Percentiles rank a stretch among this genome's conserved stretches.
phyloP scores from a whole-genome alignment of 2,113 vertebrate species.

The Melanocharis versteri region DNA sequence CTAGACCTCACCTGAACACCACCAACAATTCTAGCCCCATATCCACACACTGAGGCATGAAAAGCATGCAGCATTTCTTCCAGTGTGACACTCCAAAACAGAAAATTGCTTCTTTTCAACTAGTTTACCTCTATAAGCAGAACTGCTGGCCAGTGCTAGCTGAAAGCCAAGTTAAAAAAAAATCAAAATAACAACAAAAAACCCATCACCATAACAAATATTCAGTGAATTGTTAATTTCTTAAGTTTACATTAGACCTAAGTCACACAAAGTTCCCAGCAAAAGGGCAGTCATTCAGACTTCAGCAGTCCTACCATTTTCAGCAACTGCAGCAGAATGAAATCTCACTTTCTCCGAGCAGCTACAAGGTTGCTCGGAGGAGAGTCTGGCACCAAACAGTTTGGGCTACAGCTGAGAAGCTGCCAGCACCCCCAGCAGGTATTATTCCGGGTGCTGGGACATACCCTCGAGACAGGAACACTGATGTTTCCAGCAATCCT shows the following conservation, averaged over 20 bases:
- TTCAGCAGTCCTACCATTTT: not conserved
- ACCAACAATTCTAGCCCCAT: not conserved
- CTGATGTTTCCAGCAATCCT: not conserved
- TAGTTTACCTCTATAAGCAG: not conserved
- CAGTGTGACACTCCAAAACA: not conserved
- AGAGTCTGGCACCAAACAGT: not conserved
- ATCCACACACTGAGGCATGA: not conserved
- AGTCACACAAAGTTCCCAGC: not conserved
- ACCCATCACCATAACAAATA: accelerated
- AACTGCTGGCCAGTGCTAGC: not conserved
- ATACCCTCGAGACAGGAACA: not conserved
- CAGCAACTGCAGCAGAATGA: not conserved
- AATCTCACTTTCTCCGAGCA: not conserved
- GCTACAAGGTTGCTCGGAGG: not conserved
- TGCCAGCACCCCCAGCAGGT: not conserved
- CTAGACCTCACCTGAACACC: not conserved
- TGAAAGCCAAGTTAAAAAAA: not conserved
- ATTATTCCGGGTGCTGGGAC: not conserved
- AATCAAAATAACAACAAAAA: not conserved
- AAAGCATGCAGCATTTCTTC: not conserved
- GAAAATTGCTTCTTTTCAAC: not conserved
- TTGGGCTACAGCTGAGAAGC: not conserved
- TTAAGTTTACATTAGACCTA: not conserved
- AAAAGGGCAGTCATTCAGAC: not conserved
- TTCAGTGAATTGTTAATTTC: not conserved